A percentile compares a stretch with the other conserved stretches of the same genome.
Evolutionary conservation across 1,140 invertebrate species (phyloP).

Genomic region (Cydia fagiglandana): DNA sequence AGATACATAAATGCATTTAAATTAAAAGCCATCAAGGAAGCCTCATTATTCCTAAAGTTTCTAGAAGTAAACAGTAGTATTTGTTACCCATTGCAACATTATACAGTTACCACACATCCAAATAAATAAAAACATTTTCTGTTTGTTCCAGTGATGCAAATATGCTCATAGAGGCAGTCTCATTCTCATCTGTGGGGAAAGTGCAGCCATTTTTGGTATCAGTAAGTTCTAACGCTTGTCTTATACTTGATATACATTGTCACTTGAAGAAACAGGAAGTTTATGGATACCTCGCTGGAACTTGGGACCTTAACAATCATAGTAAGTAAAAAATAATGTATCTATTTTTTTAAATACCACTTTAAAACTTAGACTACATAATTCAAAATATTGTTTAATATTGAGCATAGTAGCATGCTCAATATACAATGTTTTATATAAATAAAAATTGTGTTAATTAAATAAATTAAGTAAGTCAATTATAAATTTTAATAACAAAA

Average conservation of each 20-base stretch:
- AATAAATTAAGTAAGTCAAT: too few species aligned
- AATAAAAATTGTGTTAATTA: too few species aligned
- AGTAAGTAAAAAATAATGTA: constrained; percentile 82
- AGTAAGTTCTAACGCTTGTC: constrained; percentile 91
- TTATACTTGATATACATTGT: constrained; percentile 96
- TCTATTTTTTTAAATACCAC: too few species aligned
- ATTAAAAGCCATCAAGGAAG: too few species aligned
- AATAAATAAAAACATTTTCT: constrained; percentile 28
- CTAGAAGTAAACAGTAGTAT: too few species aligned
- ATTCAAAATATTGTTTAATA: too few species aligned
- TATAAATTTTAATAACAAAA: too few species aligned
- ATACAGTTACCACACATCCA: background rate
- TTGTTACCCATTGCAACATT: background rate
- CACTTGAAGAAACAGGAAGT: constrained; percentile 95
- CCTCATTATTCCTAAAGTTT: too few species aligned
- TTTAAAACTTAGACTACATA: too few species aligned
- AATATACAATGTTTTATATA: too few species aligned
- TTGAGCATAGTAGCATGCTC: too few species aligned
- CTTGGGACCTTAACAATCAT: constrained; percentile 96
- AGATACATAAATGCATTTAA: too few species aligned
- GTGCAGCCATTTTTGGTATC: constrained; percentile 95
- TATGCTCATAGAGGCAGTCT: constrained; percentile 91
- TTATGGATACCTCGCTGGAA: constrained; percentile 95
- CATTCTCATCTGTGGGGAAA: constrained; percentile 92
- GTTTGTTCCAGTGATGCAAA: constrained; percentile 87